Conservation (phyloP, 2,113 vertebrate species). For the Mellivora capensis region DNA sequence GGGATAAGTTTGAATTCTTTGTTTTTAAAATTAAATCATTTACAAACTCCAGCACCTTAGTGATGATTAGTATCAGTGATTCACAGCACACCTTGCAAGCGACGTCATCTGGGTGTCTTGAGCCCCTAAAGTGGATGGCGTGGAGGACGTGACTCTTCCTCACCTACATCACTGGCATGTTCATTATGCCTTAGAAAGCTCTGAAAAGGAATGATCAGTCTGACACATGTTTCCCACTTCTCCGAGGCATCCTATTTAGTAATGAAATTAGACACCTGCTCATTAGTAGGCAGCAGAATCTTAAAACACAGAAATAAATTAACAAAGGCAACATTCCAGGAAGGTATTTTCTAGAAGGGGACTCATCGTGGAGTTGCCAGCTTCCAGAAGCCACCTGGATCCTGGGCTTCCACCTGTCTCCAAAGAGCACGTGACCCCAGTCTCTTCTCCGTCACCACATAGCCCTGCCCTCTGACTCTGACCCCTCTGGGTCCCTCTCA, state of each 20-base stretch:
- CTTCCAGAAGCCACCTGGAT: not conserved
- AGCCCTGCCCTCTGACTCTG: not conserved
- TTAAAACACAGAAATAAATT: not conserved
- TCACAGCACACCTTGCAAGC: not conserved
- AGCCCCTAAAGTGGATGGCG: not conserved
- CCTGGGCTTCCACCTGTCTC: not conserved
- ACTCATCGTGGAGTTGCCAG: not conserved
- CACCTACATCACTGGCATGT: not conserved
- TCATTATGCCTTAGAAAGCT: not conserved
- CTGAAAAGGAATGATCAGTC: not conserved
- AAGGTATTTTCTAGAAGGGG: not conserved
- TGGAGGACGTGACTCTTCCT: not conserved
- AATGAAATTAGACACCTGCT: not conserved
- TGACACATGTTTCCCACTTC: not conserved
- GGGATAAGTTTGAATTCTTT: not conserved
- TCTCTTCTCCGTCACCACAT: not conserved
- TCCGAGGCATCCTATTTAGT: not conserved
- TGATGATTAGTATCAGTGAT: not conserved
- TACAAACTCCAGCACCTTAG: not conserved
- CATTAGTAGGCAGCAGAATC: not conserved
- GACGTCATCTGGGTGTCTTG: not conserved
- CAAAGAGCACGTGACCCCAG: not conserved
- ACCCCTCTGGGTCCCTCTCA: not conserved
- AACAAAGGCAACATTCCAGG: not conserved
- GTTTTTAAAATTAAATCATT: not conserved